Percentiles rank a stretch among this genome's conserved stretches.
Evolutionary conservation across 2,888 invertebrate species (phyloP).

Genomic region (Tipula vernalis): DNA sequence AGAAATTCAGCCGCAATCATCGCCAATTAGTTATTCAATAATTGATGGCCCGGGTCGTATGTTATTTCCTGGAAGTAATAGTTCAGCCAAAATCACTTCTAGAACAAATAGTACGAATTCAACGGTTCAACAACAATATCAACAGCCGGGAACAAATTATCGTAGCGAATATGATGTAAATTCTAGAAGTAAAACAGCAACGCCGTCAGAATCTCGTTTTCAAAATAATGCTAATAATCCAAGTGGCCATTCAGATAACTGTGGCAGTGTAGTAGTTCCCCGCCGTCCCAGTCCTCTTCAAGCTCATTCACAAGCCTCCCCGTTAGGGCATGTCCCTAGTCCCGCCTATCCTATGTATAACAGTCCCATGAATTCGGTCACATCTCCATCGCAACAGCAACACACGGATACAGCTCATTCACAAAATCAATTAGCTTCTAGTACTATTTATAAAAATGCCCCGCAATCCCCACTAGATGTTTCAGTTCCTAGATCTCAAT

Average conservation of each 20-base stretch:
- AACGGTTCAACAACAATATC: conserved; percentile 23
- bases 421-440: conserved; percentile 17
- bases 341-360: conserved; percentile 76
- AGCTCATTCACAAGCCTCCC: conserved; percentile 58
- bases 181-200: conserved; percentile 47
- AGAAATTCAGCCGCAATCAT: conserved; percentile 43
- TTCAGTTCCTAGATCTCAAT: conserved; percentile 49
- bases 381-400: conserved; percentile 58
- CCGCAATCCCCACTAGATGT: conserved; percentile 60
- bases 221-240: conserved; percentile 42
- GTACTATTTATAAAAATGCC: conserved; percentile 22
- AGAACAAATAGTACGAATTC: conserved; percentile 28
- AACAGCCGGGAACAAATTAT: conserved; percentile 41
- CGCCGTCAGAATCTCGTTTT: conserved; percentile 49
- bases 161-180: conserved; percentile 48
- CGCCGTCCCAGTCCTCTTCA: conserved; percentile 55
- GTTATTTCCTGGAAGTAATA: conserved; percentile 45
- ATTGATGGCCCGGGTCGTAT: conserved; percentile 51
- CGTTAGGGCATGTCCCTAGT: conserved; percentile 60
- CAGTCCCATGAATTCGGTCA: conserved; percentile 66
- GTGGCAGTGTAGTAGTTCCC: conserved; percentile 37
- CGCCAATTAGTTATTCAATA: conserved; percentile 63
- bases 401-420: conserved; percentile 21
- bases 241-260: conserved; percentile 26
- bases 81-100: conserved; percentile 38